A percentile compares a stretch with the other conserved stretches of the same genome.
Evolutionary conservation across 1,140 invertebrate species (phyloP).

Genomic region (Nasonia longicornis): DNA sequence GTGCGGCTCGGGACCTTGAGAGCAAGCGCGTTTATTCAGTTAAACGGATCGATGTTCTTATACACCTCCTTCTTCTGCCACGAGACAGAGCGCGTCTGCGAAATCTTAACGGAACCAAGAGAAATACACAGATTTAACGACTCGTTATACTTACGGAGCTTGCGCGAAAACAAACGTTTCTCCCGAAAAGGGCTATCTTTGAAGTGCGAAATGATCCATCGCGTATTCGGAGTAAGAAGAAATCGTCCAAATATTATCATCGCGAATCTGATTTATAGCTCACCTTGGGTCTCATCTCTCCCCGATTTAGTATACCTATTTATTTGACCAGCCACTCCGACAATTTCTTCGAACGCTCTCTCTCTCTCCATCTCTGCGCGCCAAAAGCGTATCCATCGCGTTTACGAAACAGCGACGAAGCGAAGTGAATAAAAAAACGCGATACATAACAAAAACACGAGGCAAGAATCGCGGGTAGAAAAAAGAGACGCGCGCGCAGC

Average conservation of each 20-base stretch:
- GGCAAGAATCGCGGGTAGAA: slow-evolving; percentile 8
- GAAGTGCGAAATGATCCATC: background rate
- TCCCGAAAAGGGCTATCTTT: background rate
- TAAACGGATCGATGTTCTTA: too few species aligned
- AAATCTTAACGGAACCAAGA: background rate
- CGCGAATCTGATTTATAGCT: background rate
- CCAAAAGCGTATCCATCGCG: background rate
- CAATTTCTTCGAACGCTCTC: background rate
- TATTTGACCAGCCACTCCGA: background rate
- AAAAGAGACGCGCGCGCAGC: slow-evolving; percentile 7
- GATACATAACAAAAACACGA: slow-evolving; percentile 49
- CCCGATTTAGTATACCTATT: background rate
- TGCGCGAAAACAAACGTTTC: too few species aligned
- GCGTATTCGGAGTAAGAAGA: background rate
- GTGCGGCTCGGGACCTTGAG: background rate
- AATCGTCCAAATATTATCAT: background rate
- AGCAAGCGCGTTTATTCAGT: background rate
- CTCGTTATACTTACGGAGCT: too few species aligned
- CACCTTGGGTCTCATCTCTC: background rate
- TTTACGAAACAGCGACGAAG: background rate
- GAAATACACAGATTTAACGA: background rate
- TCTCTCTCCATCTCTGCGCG: too few species aligned
- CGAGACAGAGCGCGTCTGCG: background rate
- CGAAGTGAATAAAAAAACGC: slow-evolving; percentile 8
- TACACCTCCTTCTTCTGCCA: background rate